Evolutionary conservation across 2,888 invertebrate species (phyloP), one percentile per base, ranked within the genome.

Genomic region (Andrena hattorfiana): DNA sequence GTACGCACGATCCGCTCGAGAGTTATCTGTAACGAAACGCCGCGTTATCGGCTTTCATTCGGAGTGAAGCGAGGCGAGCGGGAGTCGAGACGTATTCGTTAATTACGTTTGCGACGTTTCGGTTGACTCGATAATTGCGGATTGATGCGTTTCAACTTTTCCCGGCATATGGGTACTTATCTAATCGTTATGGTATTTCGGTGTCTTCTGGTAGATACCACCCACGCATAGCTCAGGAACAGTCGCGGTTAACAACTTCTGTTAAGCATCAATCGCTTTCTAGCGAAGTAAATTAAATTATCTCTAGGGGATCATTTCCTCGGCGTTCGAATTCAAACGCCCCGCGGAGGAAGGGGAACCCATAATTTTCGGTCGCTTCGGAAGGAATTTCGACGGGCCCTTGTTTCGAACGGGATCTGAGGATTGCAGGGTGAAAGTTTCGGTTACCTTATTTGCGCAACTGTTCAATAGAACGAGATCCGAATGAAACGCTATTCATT

Each of bases 1-100:
- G 51, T 54, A 76, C 10, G 30, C 20, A 56, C 28, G 59, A 51
- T 10, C 48, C 10, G 56, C 56, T 59, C 48, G 66, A 54, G 54
- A 74, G 71, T 77, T 71, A 71, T 71, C 66, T 62, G n/a, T 62
- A 67, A 28, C 30, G 62, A 54, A 71, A 80, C 32, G n/a, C 30
- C 48, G 48, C 2, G 70, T 76, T 76, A 76, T 63, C 68, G 77
- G 42, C 23, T 20, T 16, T 16, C 26, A 16, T 63, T 68, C 23
- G 10, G 2, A 13, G 6, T n/a, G 66, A 6, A 20, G 30, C 16
- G 0, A 10, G 13, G n/a, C 49, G 16, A 6, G 26, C n/a, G 49
- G 4, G 26, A 67, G 28, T n/a, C 20, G 56, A 35, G 28, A 13
- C 28, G 60, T n/a, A 42, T 30, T 68, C 20, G n/a, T 48, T 64